Base-by-base conservation (phyloP, 1,140 invertebrate genomes). In the Harlomillsia oculata region DNA sequence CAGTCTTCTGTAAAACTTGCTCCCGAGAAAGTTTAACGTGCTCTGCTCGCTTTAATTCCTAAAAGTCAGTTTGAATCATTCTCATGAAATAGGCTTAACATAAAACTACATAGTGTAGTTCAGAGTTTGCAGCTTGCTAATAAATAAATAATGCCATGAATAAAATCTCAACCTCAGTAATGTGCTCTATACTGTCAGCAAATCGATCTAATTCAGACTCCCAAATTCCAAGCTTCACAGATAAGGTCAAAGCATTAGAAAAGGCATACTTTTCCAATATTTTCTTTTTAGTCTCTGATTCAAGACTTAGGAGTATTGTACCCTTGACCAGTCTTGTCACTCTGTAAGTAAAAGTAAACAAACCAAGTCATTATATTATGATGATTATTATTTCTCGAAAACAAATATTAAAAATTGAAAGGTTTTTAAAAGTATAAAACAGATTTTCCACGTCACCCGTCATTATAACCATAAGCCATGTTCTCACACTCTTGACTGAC, bases 191-290 rank as follows among this genome's bases (percentile, higher is more conserved):
- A 8, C 83, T 82, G 30, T 89, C 81, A 26, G 92, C 83, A 67
- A 88, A 89, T 21, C 77, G 75, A 63, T 90, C 85, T 25, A 97
- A 74, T 1, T 81, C 80, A 13, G 85, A 80, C 75, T 97, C 92
- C 88, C 89, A 95, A 53, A 92, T 83, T 1, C 87, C 88, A 40
- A 97, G 74, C 70, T 95, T 93, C 0, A 95, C 92, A 8, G 89
- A 92, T 52, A 91, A 80, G 0, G 87, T 82, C 72, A 97, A 82
- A 8, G 87, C 89, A 77, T 97, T 93, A 5, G 89, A 91, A 69
- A 88, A 84, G 11, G 85, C 79, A 62, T 84, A 88, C 71, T 85
- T 84, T 69, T 87, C 84, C 67, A 82, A 72, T 68, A 63, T 20
- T 25, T 28, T 43, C n/a, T n/a, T n/a, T n/a, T n/a, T n/a, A 51